A percentile compares a stretch with the other conserved stretches of the same genome.
phyloP scores from a whole-genome alignment of 1,140 invertebrate species.

The Apis florea region DNA sequence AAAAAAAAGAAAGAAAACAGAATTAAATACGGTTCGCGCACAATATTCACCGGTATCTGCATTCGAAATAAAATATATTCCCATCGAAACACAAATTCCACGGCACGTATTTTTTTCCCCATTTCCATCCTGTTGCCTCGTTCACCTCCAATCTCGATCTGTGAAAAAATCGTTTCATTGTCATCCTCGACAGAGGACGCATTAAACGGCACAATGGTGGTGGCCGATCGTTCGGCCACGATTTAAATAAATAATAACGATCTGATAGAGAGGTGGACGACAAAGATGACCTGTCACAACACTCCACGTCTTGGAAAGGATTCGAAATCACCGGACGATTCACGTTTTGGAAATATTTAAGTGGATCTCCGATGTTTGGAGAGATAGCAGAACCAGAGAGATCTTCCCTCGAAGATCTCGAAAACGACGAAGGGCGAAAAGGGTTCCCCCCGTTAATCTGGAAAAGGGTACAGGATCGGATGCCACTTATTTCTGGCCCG shows the following conservation, averaged over 20 bases:
- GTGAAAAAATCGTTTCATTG: conserved; percentile 40
- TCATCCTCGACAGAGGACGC: conserved; percentile 20
- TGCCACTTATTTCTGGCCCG: neutral
- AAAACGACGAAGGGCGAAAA: conserved; percentile 45
- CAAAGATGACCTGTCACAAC: conserved; percentile 72
- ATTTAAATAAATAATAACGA: conserved; percentile 72
- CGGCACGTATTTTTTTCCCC: conserved; percentile 24
- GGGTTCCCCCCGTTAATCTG: conserved; percentile 58
- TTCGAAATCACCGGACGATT: conserved; percentile 48
- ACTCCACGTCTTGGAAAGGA: conserved; percentile 58
- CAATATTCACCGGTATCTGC: neutral
- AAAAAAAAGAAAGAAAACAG: too few species aligned
- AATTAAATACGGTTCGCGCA: neutral
- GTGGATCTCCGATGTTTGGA: conserved; percentile 72
- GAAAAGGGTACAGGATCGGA: conserved; percentile 34
- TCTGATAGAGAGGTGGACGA: conserved; percentile 59
- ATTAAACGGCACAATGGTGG: conserved; percentile 54
- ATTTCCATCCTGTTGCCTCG: neutral
- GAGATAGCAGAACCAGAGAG: conserved; percentile 64
- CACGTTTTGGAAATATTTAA: conserved; percentile 76
- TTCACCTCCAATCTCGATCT: neutral
- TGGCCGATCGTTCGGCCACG: conserved; percentile 15
- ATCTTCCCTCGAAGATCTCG: conserved; percentile 35
- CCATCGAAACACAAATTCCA: conserved; percentile 14
- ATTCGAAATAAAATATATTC: neutral